Percentiles rank a stretch among this genome's conserved stretches.
Evolutionary conservation across 2,797 vertebrate species (phyloP).

Genomic region (Labeo calbasu): DNA sequence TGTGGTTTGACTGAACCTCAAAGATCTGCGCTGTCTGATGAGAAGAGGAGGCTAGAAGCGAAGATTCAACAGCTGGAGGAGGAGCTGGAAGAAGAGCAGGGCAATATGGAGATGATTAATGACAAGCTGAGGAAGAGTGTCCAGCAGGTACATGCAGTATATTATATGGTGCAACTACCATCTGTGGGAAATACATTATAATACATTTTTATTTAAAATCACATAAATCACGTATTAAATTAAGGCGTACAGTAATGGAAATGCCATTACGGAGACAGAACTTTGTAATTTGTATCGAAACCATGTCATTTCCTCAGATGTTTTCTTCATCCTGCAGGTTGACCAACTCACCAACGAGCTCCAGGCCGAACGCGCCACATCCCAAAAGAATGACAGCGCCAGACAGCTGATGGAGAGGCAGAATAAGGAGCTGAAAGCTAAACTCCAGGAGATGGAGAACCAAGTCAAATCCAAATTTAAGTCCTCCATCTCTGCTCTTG

Average conservation of each 20-base stretch:
- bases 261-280: background rate
- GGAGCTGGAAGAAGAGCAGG: slow-evolving; percentile 95
- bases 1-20: background rate
- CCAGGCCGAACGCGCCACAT: slow-evolving; percentile 81
- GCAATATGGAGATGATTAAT: slow-evolving; percentile 86
- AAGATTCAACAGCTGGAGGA: slow-evolving; percentile 92
- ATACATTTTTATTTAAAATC: background rate
- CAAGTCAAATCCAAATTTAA: slow-evolving; percentile 93
- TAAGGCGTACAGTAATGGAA: background rate
- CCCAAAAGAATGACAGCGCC: slow-evolving; percentile 88
- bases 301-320: background rate
- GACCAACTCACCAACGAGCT: slow-evolving; percentile 92
- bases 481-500: slow-evolving; percentile 83
- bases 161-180: background rate
- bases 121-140: slow-evolving; percentile 92
- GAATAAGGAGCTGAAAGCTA: slow-evolving; percentile 91
- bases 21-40: slow-evolving; percentile 88
- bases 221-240: background rate
- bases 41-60: slow-evolving; percentile 90
- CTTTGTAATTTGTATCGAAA: slow-evolving; percentile 7
- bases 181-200: background rate
- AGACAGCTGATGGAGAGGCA: slow-evolving; percentile 93
- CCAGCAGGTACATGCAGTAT: slow-evolving; percentile 83
- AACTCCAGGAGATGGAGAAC: slow-evolving; percentile 91
- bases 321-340: slow-evolving; percentile 72